phyloP scores from a whole-genome alignment of 1,140 invertebrate genomes.

The Protaetia brevitarsis region DNA sequence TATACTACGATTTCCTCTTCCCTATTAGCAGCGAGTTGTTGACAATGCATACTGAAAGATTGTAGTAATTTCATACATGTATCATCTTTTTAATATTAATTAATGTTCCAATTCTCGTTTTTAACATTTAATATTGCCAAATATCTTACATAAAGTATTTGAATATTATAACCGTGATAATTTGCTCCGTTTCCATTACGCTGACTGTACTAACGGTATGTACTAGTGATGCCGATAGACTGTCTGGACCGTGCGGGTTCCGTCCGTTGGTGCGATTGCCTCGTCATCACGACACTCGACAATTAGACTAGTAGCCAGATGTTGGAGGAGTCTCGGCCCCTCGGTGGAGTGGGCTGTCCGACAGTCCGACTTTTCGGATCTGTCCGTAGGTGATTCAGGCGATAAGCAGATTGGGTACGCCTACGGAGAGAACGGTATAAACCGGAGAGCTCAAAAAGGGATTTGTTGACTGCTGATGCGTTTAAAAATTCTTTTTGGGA shows the following conservation, averaged over 20 bases:
- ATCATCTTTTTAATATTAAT: too few relatives aligned
- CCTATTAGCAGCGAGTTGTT: too few relatives aligned
- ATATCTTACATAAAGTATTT: too few relatives aligned
- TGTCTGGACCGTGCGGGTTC: not conserved
- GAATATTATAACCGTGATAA: too few relatives aligned
- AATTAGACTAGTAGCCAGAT: slow-evolving; percentile 18
- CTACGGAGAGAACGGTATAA: not conserved
- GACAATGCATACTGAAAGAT: too few relatives aligned
- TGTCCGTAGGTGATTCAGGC: not conserved
- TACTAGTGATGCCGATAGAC: too few relatives aligned
- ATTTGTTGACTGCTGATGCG: not conserved
- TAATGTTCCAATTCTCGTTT: too few relatives aligned
- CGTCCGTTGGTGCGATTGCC: not conserved
- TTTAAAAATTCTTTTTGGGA: not conserved
- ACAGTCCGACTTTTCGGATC: not conserved
- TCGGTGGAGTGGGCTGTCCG: not conserved
- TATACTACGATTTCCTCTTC: too few relatives aligned
- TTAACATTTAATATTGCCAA: too few relatives aligned
- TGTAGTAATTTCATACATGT: too few relatives aligned
- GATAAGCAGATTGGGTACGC: slow-evolving; percentile 10
- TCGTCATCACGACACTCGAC: slow-evolving; percentile 8
- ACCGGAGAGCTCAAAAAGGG: not conserved
- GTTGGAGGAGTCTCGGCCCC: slow-evolving; percentile 8
- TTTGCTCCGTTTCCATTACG: too few relatives aligned
- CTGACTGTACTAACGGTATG: too few relatives aligned